These are phyloP conservation scores for Saturnia pavonia DNA, from an alignment of 2,888 invertebrate species.

Conservation along the genomic window DNA sequence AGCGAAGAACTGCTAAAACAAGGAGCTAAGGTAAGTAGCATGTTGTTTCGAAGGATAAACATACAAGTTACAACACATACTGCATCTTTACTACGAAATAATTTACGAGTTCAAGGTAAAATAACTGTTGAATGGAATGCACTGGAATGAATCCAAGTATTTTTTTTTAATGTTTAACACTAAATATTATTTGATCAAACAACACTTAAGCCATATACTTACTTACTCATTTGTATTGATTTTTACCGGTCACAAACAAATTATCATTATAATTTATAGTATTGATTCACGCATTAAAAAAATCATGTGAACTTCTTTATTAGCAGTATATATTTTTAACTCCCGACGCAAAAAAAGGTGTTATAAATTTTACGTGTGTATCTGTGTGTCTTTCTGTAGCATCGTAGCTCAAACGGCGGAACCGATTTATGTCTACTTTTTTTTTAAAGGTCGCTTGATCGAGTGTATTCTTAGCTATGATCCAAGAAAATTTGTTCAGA, in stretches of 20 bases:
- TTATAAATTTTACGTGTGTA: too few relatives aligned
- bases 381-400: too few relatives aligned
- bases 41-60: conserved; percentile 19
- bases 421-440: too few relatives aligned
- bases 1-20: conserved; percentile 86
- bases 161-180: neutral
- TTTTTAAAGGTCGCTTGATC: too few relatives aligned
- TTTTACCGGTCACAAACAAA: conserved; percentile 57
- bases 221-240: conserved; percentile 62
- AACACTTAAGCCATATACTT: conserved; percentile 33
- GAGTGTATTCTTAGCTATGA: too few relatives aligned
- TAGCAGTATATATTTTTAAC: too few relatives aligned
- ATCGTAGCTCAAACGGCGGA: too few relatives aligned
- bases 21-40: conserved; percentile 85
- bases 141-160: conserved; percentile 32
- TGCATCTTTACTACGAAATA: conserved; percentile 35
- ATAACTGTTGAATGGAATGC: conserved; percentile 54
- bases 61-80: neutral
- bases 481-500: too few relatives aligned
- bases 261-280: conserved; percentile 36
- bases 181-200: neutral
- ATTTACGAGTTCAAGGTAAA: conserved; percentile 65
- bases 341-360: too few relatives aligned
- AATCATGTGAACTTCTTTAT: neutral
- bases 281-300: neutral